phyloP scores from a whole-genome alignment of 2,888 invertebrate species.

The Cerastoderma edule region DNA sequence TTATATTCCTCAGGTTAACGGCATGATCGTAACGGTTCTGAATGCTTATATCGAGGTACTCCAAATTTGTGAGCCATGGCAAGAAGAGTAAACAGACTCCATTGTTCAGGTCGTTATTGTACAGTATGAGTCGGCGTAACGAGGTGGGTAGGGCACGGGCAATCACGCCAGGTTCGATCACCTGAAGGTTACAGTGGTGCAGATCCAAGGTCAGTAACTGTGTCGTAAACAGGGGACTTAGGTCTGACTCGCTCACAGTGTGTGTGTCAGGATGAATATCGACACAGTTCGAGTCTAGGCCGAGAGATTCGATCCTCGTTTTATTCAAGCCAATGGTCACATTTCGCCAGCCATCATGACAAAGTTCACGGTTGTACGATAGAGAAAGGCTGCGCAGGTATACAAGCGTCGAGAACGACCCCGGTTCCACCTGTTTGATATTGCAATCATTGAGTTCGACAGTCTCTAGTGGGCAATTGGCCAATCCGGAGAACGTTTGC shows the following conservation, averaged over 20 bases:
- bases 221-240: not conserved
- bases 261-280: not conserved
- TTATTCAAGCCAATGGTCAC: slow-evolving; percentile 3
- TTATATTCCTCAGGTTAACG: too few species aligned
- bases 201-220: slow-evolving; percentile 1
- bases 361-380: not conserved
- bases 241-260: not conserved
- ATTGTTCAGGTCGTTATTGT: slow-evolving; percentile 14
- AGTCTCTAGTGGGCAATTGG: not conserved
- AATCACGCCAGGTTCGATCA: slow-evolving; percentile 1
- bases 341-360: slow-evolving; percentile 15
- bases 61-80: not conserved
- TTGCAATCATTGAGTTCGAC: slow-evolving; percentile 7
- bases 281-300: not conserved
- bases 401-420: not conserved
- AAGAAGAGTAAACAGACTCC: slow-evolving; percentile 1
- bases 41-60: slow-evolving; percentile 14
- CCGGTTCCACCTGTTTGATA: slow-evolving; percentile 3
- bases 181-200: not conserved
- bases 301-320: not conserved
- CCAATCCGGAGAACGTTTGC: slow-evolving; percentile 3
- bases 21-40: slow-evolving; percentile 23
- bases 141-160: slow-evolving; percentile 5
- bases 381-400: not conserved
- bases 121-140: not conserved